Conservation (phyloP, 1,140 invertebrate species). For the Drosophila nasuta region DNA sequence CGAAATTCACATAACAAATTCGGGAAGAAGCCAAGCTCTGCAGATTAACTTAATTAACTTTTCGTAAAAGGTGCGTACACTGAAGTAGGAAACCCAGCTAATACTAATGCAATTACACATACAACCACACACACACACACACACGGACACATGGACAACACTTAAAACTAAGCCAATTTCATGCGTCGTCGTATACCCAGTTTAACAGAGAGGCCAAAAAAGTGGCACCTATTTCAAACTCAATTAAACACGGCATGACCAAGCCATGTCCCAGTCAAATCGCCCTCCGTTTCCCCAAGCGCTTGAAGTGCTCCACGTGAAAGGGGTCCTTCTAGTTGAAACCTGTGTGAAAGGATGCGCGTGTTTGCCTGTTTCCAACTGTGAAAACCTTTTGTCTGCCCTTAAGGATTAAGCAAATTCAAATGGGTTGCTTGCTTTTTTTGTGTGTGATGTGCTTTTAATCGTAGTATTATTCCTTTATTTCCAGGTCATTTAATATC, state of each 20-base stretch:
- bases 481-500: conserved; percentile 8
- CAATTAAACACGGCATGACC: conserved; percentile 75
- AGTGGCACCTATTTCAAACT: conserved; percentile 79
- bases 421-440: conserved; percentile 12
- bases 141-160: conserved; percentile 29
- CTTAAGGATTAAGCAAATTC: conserved; percentile 37
- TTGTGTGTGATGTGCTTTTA: conserved; percentile 1
- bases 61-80: conserved; percentile 19
- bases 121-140: conserved; percentile 2
- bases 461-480: neutral
- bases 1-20: conserved; percentile 3
- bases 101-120: conserved; percentile 12
- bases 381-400: conserved; percentile 30
- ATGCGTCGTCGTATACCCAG: conserved; percentile 36
- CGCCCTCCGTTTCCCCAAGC: neutral
- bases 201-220: conserved; percentile 32
- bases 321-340: neutral
- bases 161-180: conserved; percentile 77
- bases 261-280: conserved; percentile 22
- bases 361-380: conserved; percentile 3
- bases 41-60: conserved; percentile 53
- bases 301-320: conserved; percentile 6
- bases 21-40: conserved; percentile 3
- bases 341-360: neutral
- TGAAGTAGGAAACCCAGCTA: conserved; percentile 2